Evolutionary conservation across 2,888 invertebrate genomes (phyloP), one percentile per base, ranked within the genome.

Genomic region (Andrena flavipes): DNA sequence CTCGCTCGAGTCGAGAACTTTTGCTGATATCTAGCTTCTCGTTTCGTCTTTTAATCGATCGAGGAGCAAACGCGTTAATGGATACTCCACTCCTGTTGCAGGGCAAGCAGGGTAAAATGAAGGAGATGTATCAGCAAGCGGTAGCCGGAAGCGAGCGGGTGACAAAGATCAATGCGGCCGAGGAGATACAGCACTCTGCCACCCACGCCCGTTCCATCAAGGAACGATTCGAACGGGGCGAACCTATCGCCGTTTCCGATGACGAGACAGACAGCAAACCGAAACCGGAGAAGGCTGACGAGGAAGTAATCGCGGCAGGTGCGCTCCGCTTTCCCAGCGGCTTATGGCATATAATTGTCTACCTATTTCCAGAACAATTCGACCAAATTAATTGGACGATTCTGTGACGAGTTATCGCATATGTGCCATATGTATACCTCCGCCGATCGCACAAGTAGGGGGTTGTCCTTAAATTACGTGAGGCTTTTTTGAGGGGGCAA

Each of bases 101-200:
- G 97, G 98, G 98, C 13, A 98, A 98, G 92, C 98, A 98, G 94
- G 97, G 96, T 0, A 97, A 97, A 91, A 97, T 98, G 94, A 98
- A 98, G 92, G 98, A 98, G 92, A 96, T 97, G 95, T 98, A 98
- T 92, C 98, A 98, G 91, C 98, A 98, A 91, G 98, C 98, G 0
- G 97, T 98, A 0, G 96, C 96, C 88, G 97, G 97, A 90, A 97
- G 97, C 80, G 97, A 97, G 93, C 96, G 96, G 35, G 88, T 94
- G 71, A 93, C 93, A 56, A 94, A 94, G 90, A 93, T 92, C 83
- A 94, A 93, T 81, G 92, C 93, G 3, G 92, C 91, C 5, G 94
- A 94, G 63, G 94, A 94, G 86, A 92, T 94, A 70, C 93, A 93
- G 80, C 91, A 92, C 82, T 90, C 93, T 60, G 93, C 93, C 67